Evolutionary conservation across 1,140 invertebrate genomes (phyloP), one percentile per base, ranked within the genome.

Genomic region (Zaprionus vittiger): DNA sequence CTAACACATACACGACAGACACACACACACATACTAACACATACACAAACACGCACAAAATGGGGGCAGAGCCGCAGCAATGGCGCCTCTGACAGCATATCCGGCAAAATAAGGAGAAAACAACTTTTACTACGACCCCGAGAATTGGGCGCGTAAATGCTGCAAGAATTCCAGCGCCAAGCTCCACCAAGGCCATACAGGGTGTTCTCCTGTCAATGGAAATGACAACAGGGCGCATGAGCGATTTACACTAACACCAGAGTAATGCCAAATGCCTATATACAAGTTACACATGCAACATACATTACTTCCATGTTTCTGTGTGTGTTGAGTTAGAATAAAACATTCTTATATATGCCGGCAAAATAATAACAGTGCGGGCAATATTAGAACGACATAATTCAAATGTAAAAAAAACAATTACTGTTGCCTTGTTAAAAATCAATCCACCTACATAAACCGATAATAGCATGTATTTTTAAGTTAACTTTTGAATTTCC

Each of bases 51-150:
- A 70, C 38, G 65, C 41, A 67, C 52, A 73, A 73, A 77, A 67
- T 62, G 75, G 31, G 38, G 24, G 41, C 17, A 37, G 55, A 20
- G 62, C 38, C 44, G 49, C 63, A 68, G 80, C 80, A 69, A 83
- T 83, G 77, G 74, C 62, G 38, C 24, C 56, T 34, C 57, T 73
- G 63, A 52, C 73, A 73, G 77, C 69, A 63, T 54, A 76, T 86
- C 83, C 80, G 83, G 73, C 64, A 26, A 57, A 73, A 80, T 55
- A 67, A 59, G 70, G 69, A 68, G 54, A 61, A 73, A 61, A 80
- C 56, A 75, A 63, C 59, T 83, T 86, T 87, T 87, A 87, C 83
- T 87, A 86, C 68, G 60, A 79, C 69, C 68, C 62, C 75, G 37
- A 66, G 59, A 68, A 68, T 73, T 68, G 70, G 71, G 83, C 79